Conservation (phyloP, 2,797 vertebrate species). For the Eidolon dupreanum region DNA sequence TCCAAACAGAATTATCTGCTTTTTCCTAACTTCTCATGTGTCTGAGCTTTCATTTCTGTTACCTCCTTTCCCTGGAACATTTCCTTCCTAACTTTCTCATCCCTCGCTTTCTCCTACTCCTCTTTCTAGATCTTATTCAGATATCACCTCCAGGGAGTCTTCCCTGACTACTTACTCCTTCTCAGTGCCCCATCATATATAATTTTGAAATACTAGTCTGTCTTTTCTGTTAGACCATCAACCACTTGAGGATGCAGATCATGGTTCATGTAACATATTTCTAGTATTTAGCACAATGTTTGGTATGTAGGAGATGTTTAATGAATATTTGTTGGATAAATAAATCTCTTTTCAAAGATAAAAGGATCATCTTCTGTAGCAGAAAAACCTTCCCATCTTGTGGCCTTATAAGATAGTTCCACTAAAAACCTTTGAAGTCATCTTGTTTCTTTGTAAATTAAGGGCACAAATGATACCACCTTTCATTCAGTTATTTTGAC, state of each 20-base stretch:
- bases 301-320: not conserved
- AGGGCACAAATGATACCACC: not conserved
- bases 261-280: not conserved
- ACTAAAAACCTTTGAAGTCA: not conserved
- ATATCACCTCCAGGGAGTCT: not conserved
- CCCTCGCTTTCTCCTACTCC: not conserved
- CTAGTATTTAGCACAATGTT: not conserved
- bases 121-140: not conserved
- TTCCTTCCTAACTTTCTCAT: not conserved
- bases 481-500: constrained; percentile 17
- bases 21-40: not conserved
- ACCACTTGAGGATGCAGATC: not conserved
- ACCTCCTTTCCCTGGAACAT: not conserved
- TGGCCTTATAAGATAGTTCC: not conserved
- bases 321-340: constrained; percentile 5
- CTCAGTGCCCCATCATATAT: not conserved
- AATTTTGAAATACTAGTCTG: not conserved
- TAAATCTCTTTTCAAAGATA: constrained; percentile 20
- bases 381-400: not conserved
- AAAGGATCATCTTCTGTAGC: not conserved
- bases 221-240: not conserved
- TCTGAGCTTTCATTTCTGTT: not conserved
- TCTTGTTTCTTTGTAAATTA: not conserved
- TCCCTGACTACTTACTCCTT: not conserved
- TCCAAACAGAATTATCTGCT: not conserved